A percentile compares a stretch with the other conserved stretches of the same genome.
These are phyloP conservation scores for Hypercompe scribonia DNA, from an alignment of 2,888 invertebrate species.

Conservation along the genomic window DNA sequence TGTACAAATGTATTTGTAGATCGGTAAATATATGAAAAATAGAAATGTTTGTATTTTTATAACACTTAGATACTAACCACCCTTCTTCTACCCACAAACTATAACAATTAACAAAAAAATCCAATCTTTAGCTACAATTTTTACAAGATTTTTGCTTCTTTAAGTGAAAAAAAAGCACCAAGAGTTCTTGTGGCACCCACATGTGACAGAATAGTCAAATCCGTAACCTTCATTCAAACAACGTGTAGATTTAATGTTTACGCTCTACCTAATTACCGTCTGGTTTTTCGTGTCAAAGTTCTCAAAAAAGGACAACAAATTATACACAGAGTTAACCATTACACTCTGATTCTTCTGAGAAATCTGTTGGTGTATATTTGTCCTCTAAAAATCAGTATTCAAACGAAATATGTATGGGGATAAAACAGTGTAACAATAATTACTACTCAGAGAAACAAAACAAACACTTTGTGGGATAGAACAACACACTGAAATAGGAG, in stretches of 20 bases:
- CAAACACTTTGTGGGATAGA: too few relatives aligned
- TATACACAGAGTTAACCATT: neutral
- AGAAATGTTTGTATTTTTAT: conserved; percentile 13
- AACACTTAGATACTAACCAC: neutral
- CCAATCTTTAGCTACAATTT: too few relatives aligned
- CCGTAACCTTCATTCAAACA: neutral
- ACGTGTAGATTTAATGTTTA: neutral
- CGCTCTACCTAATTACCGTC: neutral
- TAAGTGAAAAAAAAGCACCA: neutral
- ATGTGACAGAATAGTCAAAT: neutral
- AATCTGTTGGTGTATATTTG: too few relatives aligned
- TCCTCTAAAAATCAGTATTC: too few relatives aligned
- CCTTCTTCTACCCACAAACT: neutral
- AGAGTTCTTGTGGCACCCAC: neutral
- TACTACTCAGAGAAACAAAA: too few relatives aligned
- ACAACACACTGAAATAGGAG: too few relatives aligned
- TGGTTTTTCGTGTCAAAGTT: too few relatives aligned
- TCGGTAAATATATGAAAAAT: conserved; percentile 72
- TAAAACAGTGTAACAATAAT: too few relatives aligned
- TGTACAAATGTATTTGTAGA: conserved; percentile 84
- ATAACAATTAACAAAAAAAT: neutral
- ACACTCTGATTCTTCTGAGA: too few relatives aligned
- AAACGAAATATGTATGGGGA: too few relatives aligned
- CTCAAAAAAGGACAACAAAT: too few relatives aligned
- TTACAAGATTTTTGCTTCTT: neutral